Evolutionary conservation across 2,113 vertebrate species (phyloP).

Genomic region (Xenotilapia leptura): DNA sequence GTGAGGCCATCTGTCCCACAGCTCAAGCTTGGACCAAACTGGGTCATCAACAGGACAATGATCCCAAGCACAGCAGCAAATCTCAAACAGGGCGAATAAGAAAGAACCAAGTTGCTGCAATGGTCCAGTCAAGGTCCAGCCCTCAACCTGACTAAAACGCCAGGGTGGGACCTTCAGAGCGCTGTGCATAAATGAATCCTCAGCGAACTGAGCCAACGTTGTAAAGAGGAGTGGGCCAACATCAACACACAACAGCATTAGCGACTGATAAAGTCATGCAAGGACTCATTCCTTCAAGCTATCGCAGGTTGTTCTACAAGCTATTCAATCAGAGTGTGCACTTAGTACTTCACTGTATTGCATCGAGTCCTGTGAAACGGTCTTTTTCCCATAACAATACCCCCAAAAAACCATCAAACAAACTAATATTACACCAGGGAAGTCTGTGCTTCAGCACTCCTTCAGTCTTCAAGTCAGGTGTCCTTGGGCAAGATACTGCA

Average conservation of each 20-base stretch:
- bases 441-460: background rate
- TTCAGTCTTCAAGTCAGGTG: background rate
- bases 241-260: background rate
- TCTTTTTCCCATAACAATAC: background rate
- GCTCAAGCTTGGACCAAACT: background rate
- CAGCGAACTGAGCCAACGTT: accelerated
- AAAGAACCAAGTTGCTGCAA: background rate
- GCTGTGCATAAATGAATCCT: background rate
- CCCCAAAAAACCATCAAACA: background rate
- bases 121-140: background rate
- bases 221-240: background rate
- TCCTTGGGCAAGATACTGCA: background rate
- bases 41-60: background rate
- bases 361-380: accelerated
- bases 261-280: background rate
- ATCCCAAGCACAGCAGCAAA: background rate
- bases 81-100: accelerated
- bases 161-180: background rate
- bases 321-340: background rate
- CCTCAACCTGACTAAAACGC: background rate
- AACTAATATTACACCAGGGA: background rate
- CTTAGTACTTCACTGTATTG: background rate
- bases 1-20: background rate
- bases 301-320: background rate
- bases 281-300: background rate